Base-by-base conservation (phyloP, 2,113 vertebrate species). In the Leucosticte australis region DNA sequence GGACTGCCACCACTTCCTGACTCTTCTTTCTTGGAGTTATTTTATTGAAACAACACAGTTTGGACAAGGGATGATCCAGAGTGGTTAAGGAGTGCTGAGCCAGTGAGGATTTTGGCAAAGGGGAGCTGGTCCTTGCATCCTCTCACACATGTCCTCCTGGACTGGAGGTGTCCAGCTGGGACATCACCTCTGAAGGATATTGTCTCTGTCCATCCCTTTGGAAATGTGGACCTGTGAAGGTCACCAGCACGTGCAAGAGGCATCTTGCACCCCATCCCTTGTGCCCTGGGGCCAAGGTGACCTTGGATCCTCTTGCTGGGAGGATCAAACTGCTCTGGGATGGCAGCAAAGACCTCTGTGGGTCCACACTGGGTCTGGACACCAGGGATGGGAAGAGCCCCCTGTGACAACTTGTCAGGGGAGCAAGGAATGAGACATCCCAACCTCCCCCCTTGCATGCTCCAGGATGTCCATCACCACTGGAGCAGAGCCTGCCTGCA, bases 391-490 rank as follows among this genome's bases (percentile, higher is more conserved):
- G 37, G 35, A 47, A 76, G 3, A 89, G 13, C 1, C 3, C 3
- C 11, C 10, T 0, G 0, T 3, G 1, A 65, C 24, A 64, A 28
- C 5, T 69, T 2, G 0, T 13, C 27, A 64, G 11, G 9, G 11
- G 24, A 85, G 9, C 0, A 0, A 60, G 63, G 35, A 83, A 80
- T 0, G 3, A 44, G 71, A 64, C 35, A 52, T 47, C 53, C 44
- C n/a, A 6, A 39, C 17, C 42, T 79, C 71, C 55, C 27, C 28
- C 6, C 52, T 33, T 7, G 1, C 26, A 11, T 0, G 12, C 17
- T 59, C 27, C 42, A 3, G 1, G n/a, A 70, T 4, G 4, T 24
- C 21, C 47, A 12, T 17, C 46, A 13, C 14, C 64, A 22, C 0
- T 1, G 0, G 16, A 75, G 70, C 4, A 1, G 27, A 87, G 50